Evolutionary conservation across 2,113 vertebrate species (phyloP).

Genomic region (Porphyrio hochstetteri): DNA sequence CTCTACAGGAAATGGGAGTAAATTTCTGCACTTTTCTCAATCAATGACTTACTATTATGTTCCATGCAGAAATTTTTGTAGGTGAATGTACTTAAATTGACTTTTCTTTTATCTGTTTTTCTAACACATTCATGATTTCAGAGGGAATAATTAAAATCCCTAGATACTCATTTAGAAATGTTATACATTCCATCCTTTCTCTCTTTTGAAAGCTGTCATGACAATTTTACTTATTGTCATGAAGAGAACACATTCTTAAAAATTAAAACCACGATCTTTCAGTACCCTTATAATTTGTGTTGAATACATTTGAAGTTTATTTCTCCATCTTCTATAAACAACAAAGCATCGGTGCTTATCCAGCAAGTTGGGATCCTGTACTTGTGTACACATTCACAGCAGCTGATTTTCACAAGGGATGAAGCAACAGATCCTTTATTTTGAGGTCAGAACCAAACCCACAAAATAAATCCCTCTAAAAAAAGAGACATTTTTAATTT

Average conservation of each 20-base stretch:
- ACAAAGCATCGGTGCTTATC: background rate
- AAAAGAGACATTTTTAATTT: background rate
- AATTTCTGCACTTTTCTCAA: background rate
- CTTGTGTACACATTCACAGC: background rate
- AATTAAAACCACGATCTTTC: background rate
- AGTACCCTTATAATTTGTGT: background rate
- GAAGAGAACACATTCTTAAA: background rate
- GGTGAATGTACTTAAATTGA: background rate
- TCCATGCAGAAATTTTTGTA: background rate
- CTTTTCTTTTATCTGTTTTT: background rate
- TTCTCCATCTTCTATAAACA: background rate
- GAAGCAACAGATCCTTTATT: background rate
- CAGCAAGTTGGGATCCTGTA: background rate
- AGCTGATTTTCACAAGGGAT: conserved; percentile 9
- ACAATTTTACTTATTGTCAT: background rate
- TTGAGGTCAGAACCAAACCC: background rate
- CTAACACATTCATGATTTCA: background rate
- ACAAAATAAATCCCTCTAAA: background rate
- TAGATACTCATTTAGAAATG: background rate
- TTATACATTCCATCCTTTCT: background rate
- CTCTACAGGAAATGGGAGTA: background rate
- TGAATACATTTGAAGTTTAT: background rate
- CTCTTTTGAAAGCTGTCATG: background rate
- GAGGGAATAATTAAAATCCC: background rate
- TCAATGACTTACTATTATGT: background rate